Conservation (phyloP, 2,113 vertebrate species). For the Phaethon lepturus region DNA sequence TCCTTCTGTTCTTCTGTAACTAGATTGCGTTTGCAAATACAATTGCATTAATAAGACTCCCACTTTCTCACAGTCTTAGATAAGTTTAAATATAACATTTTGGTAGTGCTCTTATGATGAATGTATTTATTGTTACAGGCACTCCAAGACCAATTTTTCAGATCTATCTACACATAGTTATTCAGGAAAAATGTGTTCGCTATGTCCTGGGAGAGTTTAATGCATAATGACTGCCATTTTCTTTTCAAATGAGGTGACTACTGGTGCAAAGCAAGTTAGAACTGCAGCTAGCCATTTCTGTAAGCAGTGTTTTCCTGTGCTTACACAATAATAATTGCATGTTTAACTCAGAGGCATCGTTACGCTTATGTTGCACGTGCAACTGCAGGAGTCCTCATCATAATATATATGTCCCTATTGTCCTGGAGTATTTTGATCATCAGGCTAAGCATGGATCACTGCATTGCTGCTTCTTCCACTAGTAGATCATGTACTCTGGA, state of each 20-base stretch:
- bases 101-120: neutral
- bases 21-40: slow-evolving; percentile 56
- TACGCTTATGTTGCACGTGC: neutral
- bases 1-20: slow-evolving; percentile 32
- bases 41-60: slow-evolving; percentile 50
- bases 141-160: slow-evolving; percentile 36
- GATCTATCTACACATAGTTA: neutral
- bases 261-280: neutral
- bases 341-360: neutral
- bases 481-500: neutral
- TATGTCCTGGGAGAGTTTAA: neutral
- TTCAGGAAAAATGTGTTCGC: neutral
- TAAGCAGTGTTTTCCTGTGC: neutral
- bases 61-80: slow-evolving; percentile 24
- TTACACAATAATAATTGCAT: neutral
- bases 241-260: slow-evolving; percentile 1
- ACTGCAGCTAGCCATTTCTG: neutral
- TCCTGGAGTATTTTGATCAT: neutral
- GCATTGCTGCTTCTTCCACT: neutral
- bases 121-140: neutral
- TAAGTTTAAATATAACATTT: slow-evolving; percentile 50
- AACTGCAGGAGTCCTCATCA: neutral
- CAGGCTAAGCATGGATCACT: neutral
- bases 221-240: neutral
- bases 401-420: neutral